Base-by-base conservation (phyloP, 2,113 vertebrate species). In the Microtus oregoni region DNA sequence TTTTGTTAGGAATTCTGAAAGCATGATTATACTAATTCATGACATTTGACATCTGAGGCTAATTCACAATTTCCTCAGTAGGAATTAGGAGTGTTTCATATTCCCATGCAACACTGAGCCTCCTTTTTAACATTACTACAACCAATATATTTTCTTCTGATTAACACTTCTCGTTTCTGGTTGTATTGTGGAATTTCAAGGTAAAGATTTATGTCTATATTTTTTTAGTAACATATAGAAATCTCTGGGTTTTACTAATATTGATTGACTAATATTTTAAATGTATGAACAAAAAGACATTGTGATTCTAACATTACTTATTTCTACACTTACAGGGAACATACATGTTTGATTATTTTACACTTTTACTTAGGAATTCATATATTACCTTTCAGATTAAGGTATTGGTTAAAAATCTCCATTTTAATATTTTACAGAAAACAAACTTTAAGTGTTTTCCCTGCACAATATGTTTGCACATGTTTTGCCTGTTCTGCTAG, bases 1-100 rank as follows among this genome's bases (percentile, higher is more conserved):
- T 94, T 90, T 95, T 94, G 17, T 82, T 68, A 58, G 3, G 76
- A 82, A 28, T 73, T 78, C 55, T 30, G 76, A 90, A 95, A 86
- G 7, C 24, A 89, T 63, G 7, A 86, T 14, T 52, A 2, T 9
- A 95, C 13, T 82, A 15, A 97, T 73, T 96, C 28, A 73, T 77
- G 20, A 13, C 0, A 68, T 68, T 0, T 89, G 19, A 89, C 7
- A 95, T 44, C 0, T 61, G 30, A 94, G 2, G 12, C 30, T 86
- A 14, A 52, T 89, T 91, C 11, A 47, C 63, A 26, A 83, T 2
- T 58, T 92, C 85, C 82, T 26, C 28, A 92, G 38, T 90, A 35
- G 38, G 24, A 86, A 96, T 89, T 38, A 68, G 78, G 44, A 15
- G 52, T 79, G 22, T 79, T 14, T 90, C 75, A 32, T 72, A 67